Evolutionary conservation across 2,888 invertebrate genomes (phyloP), one percentile per base, ranked within the genome.

Genomic region (Nasonovia ribisnigri): DNA sequence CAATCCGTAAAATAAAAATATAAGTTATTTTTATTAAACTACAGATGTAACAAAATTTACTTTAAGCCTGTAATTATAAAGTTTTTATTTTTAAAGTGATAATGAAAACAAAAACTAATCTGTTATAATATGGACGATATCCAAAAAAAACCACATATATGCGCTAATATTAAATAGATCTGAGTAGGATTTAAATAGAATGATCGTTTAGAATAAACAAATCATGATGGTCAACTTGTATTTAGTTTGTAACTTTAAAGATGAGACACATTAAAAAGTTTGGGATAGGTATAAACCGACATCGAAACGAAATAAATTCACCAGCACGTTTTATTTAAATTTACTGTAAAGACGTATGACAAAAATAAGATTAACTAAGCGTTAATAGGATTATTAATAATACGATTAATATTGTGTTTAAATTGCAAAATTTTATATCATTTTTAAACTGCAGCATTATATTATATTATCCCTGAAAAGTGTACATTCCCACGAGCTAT

Each of bases 101-200:
- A 46, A 86, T 86, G 46, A 46, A 89, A 89, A 89, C 89, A 57
- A 89, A 26, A 26, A 88, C 90, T 11, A 67, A 54, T 26, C 11
- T 29, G 48, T 36, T 42, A 77, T 36, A 36, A 36, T 77, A n/a
- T 90, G 90, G 90, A 90, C 16, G 16, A 8, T 51, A 51, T 84
- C 77, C 90, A 90, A 90, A 90, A 88, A 57, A 16, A 26, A 26
- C 29, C 57, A 90, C n/a, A 36, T 36, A 51, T 51, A 46, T 57
- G 42, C 46, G 48, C 6, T 77, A 1, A 43, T 90, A 90, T 67
- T 48, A 90, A 48, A 90, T 36, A 90, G 42, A 77, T 46, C n/a
- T 16, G 16, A 89, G 57, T 20, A 57, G 26, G 54, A 54, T 88
- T 57, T 88, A 88, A 88, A 88, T 54, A 88, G 88, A 88, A 54